phyloP scores from a whole-genome alignment of 2,797 vertebrate species.

The Coregonus ussuriensis region DNA sequence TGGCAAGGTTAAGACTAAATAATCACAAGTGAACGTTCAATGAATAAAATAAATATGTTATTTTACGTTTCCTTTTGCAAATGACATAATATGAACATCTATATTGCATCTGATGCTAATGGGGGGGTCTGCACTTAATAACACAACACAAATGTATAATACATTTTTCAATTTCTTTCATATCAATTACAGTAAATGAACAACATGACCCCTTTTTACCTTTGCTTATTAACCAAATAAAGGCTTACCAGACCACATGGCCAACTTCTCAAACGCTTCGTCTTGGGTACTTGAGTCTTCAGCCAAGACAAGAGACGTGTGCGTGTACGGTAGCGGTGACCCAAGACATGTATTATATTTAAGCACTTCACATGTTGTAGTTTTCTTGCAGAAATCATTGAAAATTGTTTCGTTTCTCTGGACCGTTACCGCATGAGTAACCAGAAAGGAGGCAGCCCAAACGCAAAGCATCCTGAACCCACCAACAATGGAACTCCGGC shows the following conservation, averaged over 20 bases:
- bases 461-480: slow-evolving; percentile 69
- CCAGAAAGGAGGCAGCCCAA: slow-evolving; percentile 49
- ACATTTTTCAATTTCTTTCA: neutral
- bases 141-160: neutral
- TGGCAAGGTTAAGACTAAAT: neutral
- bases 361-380: slow-evolving; percentile 83
- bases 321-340: slow-evolving; percentile 87
- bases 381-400: slow-evolving; percentile 84
- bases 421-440: slow-evolving; percentile 52
- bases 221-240: neutral
- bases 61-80: neutral
- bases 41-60: neutral
- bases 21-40: neutral
- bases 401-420: slow-evolving; percentile 72
- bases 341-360: slow-evolving; percentile 88
- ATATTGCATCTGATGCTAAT: neutral
- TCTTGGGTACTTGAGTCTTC: slow-evolving; percentile 89
- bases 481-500: slow-evolving; percentile 74
- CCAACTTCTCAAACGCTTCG: slow-evolving; percentile 87
- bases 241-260: slow-evolving; percentile 93
- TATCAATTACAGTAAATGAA: neutral
- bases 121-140: neutral
- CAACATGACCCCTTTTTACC: neutral
- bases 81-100: neutral
- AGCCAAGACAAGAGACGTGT: slow-evolving; percentile 88